Conservation (phyloP, 1,140 invertebrate genomes). For the Bombus turneri region DNA sequence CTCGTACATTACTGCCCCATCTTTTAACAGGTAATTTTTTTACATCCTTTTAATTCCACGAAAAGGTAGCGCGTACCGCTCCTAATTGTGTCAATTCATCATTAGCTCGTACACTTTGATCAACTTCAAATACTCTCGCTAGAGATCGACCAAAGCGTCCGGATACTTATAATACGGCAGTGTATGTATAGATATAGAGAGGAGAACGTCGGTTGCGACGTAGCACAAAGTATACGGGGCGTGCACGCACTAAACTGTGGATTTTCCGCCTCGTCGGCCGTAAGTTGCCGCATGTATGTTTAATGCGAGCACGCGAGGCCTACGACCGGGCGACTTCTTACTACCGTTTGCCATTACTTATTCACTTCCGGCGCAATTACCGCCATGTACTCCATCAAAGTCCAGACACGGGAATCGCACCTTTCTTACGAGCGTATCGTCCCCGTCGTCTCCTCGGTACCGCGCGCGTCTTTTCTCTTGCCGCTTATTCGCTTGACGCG, state of each 20-base stretch:
- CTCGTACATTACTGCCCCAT: too few relatives aligned
- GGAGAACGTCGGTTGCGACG: neutral
- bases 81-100: too few relatives aligned
- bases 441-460: too few relatives aligned
- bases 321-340: slow-evolving; percentile 72
- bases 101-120: too few relatives aligned
- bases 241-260: slow-evolving; percentile 24
- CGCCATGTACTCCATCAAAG: slow-evolving; percentile 63
- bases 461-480: neutral
- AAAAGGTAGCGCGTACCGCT: too few relatives aligned
- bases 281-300: slow-evolving; percentile 70
- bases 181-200: neutral
- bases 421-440: slow-evolving; percentile 38
- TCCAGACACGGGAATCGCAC: slow-evolving; percentile 51
- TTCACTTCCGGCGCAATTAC: slow-evolving; percentile 72
- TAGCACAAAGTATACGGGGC: neutral
- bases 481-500: slow-evolving; percentile 13
- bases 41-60: too few relatives aligned
- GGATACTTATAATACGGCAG: neutral
- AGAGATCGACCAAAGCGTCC: neutral
- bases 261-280: slow-evolving; percentile 44
- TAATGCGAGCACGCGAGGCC: slow-evolving; percentile 74
- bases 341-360: slow-evolving; percentile 72
- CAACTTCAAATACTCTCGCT: neutral
- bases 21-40: too few relatives aligned